Evolutionary conservation across 2,113 vertebrate genomes (phyloP).

Genomic region (Fulica atra): DNA sequence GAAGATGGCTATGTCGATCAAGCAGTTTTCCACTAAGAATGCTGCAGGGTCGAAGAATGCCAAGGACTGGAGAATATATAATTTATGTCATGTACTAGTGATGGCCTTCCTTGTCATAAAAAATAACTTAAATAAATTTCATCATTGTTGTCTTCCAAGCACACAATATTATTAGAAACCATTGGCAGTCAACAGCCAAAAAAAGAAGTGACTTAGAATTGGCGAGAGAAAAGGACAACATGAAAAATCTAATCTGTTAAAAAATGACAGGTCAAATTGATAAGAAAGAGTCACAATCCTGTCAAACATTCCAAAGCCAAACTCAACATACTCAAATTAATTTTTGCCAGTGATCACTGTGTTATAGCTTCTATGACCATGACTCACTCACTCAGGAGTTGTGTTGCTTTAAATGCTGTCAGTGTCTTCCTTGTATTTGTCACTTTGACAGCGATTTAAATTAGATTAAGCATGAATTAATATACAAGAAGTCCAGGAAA

Average conservation of each 20-base stretch:
- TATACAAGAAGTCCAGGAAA: slow-evolving; percentile 5
- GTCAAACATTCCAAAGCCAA: background rate
- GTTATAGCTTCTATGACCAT: background rate
- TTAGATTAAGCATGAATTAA: slow-evolving; percentile 15
- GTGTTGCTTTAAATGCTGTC: background rate
- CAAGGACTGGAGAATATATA: background rate
- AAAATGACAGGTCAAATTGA: background rate
- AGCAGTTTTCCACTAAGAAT: background rate
- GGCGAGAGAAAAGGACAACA: background rate
- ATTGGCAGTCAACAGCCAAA: background rate
- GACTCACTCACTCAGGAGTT: background rate
- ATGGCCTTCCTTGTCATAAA: background rate
- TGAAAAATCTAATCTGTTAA: background rate
- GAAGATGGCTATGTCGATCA: fast-evolving
- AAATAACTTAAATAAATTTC: background rate
- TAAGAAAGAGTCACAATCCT: background rate
- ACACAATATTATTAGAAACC: background rate
- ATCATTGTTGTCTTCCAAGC: background rate
- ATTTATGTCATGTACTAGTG: background rate
- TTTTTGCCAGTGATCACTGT: background rate
- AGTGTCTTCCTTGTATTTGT: background rate
- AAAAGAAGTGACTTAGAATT: background rate
- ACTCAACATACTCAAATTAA: background rate
- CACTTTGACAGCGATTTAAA: slow-evolving; percentile 15
- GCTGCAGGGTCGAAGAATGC: background rate